Evolutionary conservation across 2,113 vertebrate species (phyloP).

Genomic region (Apodemus speciosus): DNA sequence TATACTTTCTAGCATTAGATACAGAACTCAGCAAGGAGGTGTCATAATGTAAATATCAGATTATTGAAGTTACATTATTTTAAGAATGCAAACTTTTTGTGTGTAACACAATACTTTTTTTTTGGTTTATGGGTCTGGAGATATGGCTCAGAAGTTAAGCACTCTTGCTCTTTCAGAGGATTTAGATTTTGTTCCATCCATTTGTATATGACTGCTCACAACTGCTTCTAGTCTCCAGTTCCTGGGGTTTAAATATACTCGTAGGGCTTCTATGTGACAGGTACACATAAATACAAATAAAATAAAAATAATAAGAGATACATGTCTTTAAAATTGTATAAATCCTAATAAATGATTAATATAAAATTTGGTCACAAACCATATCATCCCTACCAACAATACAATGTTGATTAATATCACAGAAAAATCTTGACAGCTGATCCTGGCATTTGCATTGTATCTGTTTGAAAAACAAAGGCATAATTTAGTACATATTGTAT

Average conservation of each 20-base stretch:
- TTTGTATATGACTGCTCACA: background rate
- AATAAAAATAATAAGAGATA: background rate
- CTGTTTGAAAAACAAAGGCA: conserved; percentile 75
- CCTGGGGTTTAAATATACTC: no score
- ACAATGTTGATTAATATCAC: conserved; percentile 50
- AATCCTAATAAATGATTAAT: background rate
- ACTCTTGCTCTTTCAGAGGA: no score
- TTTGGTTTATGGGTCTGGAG: background rate
- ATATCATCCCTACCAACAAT: background rate
- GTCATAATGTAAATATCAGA: background rate
- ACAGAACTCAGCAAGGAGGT: background rate
- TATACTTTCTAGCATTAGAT: background rate
- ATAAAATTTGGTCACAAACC: conserved; percentile 27
- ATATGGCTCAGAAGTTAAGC: background rate
- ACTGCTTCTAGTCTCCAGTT: background rate
- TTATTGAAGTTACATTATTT: background rate
- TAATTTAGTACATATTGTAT: conserved; percentile 71
- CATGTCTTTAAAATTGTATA: background rate
- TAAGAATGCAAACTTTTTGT: background rate
- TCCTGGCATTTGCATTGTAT: conserved; percentile 55
- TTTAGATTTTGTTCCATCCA: background rate
- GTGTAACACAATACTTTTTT: background rate
- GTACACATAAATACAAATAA: background rate
- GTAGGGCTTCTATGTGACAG: no score
- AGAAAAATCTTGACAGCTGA: conserved; percentile 45